Percentiles rank a stretch among this genome's conserved stretches.
phyloP scores from a whole-genome alignment of 2,888 invertebrate species.

The Meteorus colon region DNA sequence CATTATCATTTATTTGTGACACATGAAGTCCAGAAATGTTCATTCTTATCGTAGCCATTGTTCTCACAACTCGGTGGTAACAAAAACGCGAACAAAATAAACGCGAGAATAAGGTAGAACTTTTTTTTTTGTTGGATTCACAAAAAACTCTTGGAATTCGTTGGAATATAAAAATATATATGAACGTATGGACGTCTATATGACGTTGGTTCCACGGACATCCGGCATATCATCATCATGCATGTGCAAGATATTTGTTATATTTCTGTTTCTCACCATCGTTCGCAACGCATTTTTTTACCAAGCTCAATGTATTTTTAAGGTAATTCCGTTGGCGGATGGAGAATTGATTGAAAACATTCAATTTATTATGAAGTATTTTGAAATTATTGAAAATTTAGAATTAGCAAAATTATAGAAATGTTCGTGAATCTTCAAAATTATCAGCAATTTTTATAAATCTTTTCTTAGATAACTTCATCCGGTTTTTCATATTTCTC shows the following conservation, averaged over 20 bases:
- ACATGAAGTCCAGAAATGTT: not conserved
- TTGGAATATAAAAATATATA: not conserved
- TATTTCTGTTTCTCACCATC: not conserved
- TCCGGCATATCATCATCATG: constrained; percentile 7
- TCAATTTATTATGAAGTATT: too few species aligned
- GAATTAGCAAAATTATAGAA: too few species aligned
- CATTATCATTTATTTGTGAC: not conserved
- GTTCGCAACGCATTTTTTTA: too few species aligned
- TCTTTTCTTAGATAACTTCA: too few species aligned
- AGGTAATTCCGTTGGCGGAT: too few species aligned
- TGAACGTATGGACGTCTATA: not conserved
- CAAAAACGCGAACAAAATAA: not conserved
- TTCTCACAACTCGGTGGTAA: not conserved
- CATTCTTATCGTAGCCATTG: not conserved
- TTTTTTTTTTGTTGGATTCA: not conserved
- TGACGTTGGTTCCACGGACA: constrained; percentile 3
- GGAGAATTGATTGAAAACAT: too few species aligned
- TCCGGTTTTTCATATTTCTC: too few species aligned
- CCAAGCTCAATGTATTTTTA: too few species aligned
- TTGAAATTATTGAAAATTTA: too few species aligned
- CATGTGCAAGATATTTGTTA: not conserved
- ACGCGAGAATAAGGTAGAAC: not conserved
- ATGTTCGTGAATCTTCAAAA: too few species aligned
- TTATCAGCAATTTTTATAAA: too few species aligned
- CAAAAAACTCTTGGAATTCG: not conserved